phyloP scores from a whole-genome alignment of 2,888 invertebrate species.

The Urechis unicinctus region DNA sequence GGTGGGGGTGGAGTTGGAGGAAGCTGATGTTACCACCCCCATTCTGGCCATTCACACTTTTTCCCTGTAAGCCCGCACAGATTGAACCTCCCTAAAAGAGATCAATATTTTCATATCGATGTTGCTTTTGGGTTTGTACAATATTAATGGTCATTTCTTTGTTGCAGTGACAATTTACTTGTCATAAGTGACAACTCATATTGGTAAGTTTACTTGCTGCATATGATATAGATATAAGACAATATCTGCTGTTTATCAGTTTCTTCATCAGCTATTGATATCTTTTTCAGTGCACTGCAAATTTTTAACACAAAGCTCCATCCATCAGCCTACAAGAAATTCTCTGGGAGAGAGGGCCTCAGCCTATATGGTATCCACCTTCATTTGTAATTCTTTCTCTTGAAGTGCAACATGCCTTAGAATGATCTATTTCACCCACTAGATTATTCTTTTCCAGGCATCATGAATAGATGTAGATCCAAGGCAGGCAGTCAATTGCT shows the following conservation, averaged over 20 bases:
- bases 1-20: conserved; percentile 46
- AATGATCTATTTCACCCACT: too few species aligned
- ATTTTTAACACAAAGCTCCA: conserved; percentile 69
- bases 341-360: conserved; percentile 64
- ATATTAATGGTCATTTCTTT: too few species aligned
- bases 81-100: too few species aligned
- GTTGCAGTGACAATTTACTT: too few species aligned
- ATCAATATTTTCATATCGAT: too few species aligned
- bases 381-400: not conserved
- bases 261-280: too few species aligned
- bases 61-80: conserved; percentile 61
- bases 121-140: too few species aligned
- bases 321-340: conserved; percentile 69
- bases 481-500: conserved; percentile 62
- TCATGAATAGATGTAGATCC: conserved; percentile 68
- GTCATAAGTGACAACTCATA: too few species aligned
- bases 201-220: too few species aligned
- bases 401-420: too few species aligned
- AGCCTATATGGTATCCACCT: conserved; percentile 56
- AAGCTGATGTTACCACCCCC: conserved; percentile 40
- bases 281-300: conserved; percentile 58
- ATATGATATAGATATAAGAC: too few species aligned
- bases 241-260: too few species aligned
- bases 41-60: conserved; percentile 57
- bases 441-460: conserved; percentile 28